A percentile compares a stretch with the other conserved stretches of the same genome.
These are phyloP conservation scores for Eremophila alpestris DNA, from an alignment of 2,797 vertebrate genomes.

Conservation along the genomic window DNA sequence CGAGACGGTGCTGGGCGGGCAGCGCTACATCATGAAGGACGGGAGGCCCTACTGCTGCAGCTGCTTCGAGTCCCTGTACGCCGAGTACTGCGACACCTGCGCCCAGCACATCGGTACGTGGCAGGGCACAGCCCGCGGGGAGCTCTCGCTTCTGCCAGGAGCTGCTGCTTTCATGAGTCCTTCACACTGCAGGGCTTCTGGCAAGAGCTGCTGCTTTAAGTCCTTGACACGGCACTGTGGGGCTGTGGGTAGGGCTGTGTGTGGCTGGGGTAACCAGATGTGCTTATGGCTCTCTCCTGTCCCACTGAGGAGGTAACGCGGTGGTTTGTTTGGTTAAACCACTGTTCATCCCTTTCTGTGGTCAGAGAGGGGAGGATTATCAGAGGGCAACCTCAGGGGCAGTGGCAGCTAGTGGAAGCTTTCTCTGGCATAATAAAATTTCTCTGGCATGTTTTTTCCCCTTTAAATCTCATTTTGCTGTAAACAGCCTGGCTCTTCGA, in stretches of 20 bases:
- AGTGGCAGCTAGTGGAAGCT: neutral
- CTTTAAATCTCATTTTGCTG: neutral
- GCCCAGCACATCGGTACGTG: slow-evolving; percentile 95
- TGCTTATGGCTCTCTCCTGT: neutral
- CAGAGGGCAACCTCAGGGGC: neutral
- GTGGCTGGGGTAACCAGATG: neutral
- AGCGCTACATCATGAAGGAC: slow-evolving; percentile 99
- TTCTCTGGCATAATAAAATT: neutral
- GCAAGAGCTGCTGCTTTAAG: neutral
- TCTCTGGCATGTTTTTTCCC: neutral
- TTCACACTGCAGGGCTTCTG: neutral
- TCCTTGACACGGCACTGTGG: neutral
- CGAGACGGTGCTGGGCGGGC: slow-evolving; percentile 92
- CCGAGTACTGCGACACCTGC: slow-evolving; percentile 96
- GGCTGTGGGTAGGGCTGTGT: neutral
- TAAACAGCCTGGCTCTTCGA: neutral
- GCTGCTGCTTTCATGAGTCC: neutral
- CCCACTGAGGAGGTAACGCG: rapidly evolving
- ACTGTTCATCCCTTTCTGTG: neutral
- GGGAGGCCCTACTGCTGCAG: slow-evolving; percentile 96
- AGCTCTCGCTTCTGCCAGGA: neutral
- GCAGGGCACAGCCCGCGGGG: neutral
- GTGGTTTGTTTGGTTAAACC: neutral
- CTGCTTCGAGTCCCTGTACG: slow-evolving; percentile 96
- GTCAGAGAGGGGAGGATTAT: neutral